Percentiles rank a stretch among this genome's conserved stretches.
Conservation (phyloP, 2,113 vertebrate species). For the Malaclemys terrapin region DNA sequence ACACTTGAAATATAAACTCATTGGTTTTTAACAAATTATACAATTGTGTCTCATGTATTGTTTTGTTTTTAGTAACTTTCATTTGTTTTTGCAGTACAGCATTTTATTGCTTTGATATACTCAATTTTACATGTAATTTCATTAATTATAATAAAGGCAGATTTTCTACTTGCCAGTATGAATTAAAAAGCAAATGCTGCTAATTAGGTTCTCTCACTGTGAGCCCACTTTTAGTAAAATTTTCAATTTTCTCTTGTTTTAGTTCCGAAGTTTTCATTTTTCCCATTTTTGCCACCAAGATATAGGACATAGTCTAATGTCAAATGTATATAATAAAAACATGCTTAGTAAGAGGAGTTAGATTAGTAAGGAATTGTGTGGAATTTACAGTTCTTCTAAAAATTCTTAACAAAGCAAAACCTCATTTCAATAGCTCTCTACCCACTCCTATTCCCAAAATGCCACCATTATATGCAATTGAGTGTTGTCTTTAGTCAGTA, state of each 20-base stretch:
- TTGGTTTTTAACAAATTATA: not conserved
- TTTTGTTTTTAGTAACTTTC: not conserved
- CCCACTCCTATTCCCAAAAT: not conserved
- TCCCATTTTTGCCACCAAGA: not conserved
- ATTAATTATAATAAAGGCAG: not conserved
- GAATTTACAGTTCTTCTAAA: not conserved
- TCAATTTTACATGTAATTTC: not conserved
- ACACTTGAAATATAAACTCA: not conserved
- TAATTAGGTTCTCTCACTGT: not conserved
- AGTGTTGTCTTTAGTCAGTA: not conserved
- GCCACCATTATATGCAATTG: not conserved
- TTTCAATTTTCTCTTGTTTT: not conserved
- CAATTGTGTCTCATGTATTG: not conserved
- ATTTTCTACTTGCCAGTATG: not conserved
- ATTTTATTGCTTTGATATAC: not conserved
- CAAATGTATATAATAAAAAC: not conserved
- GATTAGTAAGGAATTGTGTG: not conserved
- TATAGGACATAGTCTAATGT: rapidly evolving
- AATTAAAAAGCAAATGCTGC: not conserved
- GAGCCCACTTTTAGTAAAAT: not conserved
- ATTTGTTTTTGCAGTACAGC: not conserved
- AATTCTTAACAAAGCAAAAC: not conserved
- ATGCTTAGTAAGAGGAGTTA: not conserved
- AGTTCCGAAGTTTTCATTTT: not conserved
- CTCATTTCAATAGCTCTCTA: not conserved